Evolutionary conservation across 2,888 invertebrate genomes (phyloP).

Genomic region (Bimastos eiseni): DNA sequence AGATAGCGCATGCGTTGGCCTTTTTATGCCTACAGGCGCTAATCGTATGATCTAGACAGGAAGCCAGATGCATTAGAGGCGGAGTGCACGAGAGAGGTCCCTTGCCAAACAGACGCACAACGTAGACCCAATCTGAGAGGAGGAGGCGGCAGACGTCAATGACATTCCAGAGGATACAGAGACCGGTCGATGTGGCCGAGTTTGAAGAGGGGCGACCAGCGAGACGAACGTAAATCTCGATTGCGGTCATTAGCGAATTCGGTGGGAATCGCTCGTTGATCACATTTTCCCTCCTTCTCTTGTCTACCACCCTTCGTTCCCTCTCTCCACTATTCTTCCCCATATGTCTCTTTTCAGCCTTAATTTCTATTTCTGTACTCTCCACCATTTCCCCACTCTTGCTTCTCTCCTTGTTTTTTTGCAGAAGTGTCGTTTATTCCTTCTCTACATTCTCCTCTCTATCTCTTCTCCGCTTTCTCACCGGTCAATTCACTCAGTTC

Average conservation of each 20-base stretch:
- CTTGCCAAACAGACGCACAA: neutral
- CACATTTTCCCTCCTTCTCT: neutral
- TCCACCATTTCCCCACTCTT: neutral
- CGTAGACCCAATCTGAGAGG: neutral
- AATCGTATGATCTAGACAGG: slow-evolving; percentile 2
- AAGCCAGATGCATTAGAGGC: slow-evolving; percentile 5
- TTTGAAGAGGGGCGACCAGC: neutral
- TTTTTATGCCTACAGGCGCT: slow-evolving; percentile 13
- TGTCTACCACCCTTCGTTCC: too few relatives aligned
- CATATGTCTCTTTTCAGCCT: neutral
- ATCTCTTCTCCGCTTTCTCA: too few relatives aligned
- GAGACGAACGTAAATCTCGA: neutral
- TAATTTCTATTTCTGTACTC: neutral
- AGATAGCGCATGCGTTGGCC: neutral
- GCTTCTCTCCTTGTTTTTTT: neutral
- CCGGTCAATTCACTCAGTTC: neutral
- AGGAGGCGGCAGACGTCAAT: neutral
- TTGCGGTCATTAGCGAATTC: neutral
- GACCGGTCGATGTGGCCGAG: neutral
- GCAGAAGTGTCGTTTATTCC: neutral
- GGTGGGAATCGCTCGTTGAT: neutral
- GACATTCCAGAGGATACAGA: neutral
- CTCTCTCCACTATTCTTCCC: neutral
- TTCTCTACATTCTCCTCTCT: neutral
- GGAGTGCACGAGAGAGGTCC: neutral